phyloP scores from a whole-genome alignment of 2,113 vertebrate species.

The Lepisosteus osseus region DNA sequence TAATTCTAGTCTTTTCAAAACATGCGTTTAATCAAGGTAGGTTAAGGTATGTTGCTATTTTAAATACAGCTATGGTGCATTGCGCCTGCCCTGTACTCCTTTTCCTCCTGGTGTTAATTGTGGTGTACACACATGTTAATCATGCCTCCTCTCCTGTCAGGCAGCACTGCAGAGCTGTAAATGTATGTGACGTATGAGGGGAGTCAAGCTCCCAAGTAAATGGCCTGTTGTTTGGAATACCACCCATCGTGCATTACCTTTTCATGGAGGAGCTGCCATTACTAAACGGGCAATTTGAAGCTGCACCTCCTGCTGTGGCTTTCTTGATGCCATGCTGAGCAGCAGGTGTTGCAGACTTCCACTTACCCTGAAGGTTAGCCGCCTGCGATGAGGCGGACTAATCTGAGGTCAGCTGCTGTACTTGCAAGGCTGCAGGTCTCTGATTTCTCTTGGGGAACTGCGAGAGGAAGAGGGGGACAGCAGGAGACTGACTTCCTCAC shows the following conservation, averaged over 20 bases:
- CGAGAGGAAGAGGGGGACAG: constrained; percentile 27
- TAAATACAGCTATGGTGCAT: too few relatives aligned
- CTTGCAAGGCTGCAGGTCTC: constrained; percentile 74
- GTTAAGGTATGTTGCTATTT: too few relatives aligned
- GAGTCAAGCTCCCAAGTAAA: neutral
- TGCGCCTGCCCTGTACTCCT: neutral
- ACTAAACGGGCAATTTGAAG: constrained; percentile 45
- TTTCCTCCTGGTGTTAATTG: constrained; percentile 1
- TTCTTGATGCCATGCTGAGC: constrained; percentile 62
- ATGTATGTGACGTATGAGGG: neutral
- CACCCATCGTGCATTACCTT: constrained; percentile 15
- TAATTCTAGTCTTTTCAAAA: too few relatives aligned
- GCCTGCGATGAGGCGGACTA: constrained; percentile 74
- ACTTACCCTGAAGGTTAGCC: constrained; percentile 78
- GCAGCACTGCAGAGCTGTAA: neutral
- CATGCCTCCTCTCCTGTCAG: neutral
- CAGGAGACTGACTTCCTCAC: constrained; percentile 33
- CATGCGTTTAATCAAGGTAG: too few relatives aligned
- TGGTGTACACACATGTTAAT: neutral
- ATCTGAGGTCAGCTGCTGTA: constrained; percentile 71
- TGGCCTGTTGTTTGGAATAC: constrained; percentile 12
- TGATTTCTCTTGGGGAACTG: constrained; percentile 66
- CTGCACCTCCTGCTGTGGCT: constrained; percentile 48
- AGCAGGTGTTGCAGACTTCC: constrained; percentile 81
- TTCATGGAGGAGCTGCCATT: neutral